Conservation (phyloP, 2,888 invertebrate species). For the Halictus ligatus region DNA sequence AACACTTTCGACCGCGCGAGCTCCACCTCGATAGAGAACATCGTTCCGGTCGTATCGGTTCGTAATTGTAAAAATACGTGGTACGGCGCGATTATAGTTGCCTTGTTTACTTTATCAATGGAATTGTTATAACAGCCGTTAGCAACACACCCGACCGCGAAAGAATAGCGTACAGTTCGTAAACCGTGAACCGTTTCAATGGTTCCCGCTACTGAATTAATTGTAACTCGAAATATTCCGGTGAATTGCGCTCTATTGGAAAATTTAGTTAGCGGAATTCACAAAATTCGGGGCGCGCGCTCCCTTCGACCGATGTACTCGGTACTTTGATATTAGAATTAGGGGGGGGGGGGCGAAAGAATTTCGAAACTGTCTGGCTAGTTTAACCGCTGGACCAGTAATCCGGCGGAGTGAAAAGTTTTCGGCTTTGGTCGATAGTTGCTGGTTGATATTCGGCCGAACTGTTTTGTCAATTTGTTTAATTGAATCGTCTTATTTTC, state of each 20-base stretch:
- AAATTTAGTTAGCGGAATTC: conserved; percentile 19
- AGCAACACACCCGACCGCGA: background rate
- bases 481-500: background rate
- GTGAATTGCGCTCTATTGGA: background rate
- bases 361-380: conserved; percentile 7
- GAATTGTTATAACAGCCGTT: background rate
- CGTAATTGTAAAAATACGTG: background rate
- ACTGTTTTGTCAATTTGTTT: background rate
- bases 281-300: conserved; percentile 1
- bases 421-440: background rate
- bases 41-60: background rate
- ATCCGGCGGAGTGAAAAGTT: conserved; percentile 15
- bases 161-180: background rate
- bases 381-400: background rate
- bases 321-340: conserved; percentile 14
- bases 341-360: conserved; percentile 14
- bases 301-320: background rate
- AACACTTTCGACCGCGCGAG: background rate
- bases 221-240: conserved; percentile 3
- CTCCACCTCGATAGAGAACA: background rate
- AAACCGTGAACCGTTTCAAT: background rate
- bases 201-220: conserved; percentile 3
- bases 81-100: background rate
- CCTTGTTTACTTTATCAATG: background rate
- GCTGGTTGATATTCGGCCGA: background rate